Evolutionary conservation across 2,797 vertebrate genomes (phyloP).

Genomic region (Antrozous pallidus): DNA sequence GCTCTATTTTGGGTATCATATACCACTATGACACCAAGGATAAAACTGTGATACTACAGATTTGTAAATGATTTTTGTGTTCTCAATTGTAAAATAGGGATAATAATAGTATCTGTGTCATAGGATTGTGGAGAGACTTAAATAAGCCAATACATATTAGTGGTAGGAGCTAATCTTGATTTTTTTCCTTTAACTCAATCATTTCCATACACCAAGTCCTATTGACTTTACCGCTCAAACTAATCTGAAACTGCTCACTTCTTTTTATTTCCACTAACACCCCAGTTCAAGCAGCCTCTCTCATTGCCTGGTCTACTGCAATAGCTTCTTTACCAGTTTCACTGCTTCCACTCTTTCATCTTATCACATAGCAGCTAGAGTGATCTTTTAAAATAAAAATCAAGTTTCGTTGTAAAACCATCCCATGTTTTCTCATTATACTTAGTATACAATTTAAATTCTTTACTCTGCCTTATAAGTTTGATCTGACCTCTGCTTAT

Average conservation of each 20-base stretch:
- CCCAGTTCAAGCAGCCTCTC: background rate
- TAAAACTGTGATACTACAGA: background rate
- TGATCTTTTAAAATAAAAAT: constrained; percentile 44
- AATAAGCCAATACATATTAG: background rate
- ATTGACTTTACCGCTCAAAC: constrained; percentile 6
- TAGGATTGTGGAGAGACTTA: background rate
- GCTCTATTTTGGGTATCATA: constrained; percentile 18
- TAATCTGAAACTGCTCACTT: constrained; percentile 23
- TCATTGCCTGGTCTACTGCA: background rate
- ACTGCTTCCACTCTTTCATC: background rate
- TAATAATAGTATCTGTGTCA: constrained; percentile 49
- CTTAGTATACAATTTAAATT: constrained; percentile 31
- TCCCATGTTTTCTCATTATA: background rate
- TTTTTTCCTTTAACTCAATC: constrained; percentile 29
- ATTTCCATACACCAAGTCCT: constrained; percentile 38
- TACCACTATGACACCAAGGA: background rate
- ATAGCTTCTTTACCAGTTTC: background rate
- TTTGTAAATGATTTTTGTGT: constrained; percentile 46
- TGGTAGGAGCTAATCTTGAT: constrained; percentile 37
- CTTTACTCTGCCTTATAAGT: background rate
- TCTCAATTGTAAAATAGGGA: constrained; percentile 63
- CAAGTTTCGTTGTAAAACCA: constrained; percentile 40
- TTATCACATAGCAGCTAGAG: constrained; percentile 14
- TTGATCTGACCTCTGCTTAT: background rate
- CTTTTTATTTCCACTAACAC: background rate